Evolutionary conservation across 2,888 invertebrate genomes (phyloP), one percentile per base, ranked within the genome.

Genomic region (Sinhomidia bicolor): DNA sequence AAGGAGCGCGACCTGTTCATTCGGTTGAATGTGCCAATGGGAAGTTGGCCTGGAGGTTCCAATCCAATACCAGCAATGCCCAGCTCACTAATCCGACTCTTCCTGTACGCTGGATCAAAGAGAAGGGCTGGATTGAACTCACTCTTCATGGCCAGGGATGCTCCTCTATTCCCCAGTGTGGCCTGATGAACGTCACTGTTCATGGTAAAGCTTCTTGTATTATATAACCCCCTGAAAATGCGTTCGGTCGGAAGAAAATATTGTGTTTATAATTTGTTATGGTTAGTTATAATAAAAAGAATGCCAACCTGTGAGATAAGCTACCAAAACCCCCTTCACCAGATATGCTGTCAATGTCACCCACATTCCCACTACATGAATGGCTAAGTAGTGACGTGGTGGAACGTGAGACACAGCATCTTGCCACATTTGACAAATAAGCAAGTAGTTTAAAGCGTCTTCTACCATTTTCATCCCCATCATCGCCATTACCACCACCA

Each of bases 61-160:
- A 92, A 47, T 12, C 92, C 92, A 51, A 91, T 91, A 2, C 92
- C 92, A 12, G 92, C 92, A 20, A 92, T 92, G 10, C 92, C 92
- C 71, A 91, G 41, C 26, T 92, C 92, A 85, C 91, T 91, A n/a
- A 92, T 91, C 20, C 90, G 78, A 74, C 90, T 90, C 54, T 92
- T 91, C n/a, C 90, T 80, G 79, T 89, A 91, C n/a, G 89, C 86
- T 9, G 91, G 91, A 54, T 91, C 91, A 68, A 91, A 91, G 17
- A 91, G 87, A 26, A 90, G 79, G 17, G 89, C 90, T 1, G 92
- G 92, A 36, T 90, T 91, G 79, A 92, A 91, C 54, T 92, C 91
- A 68, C 89, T 91, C 87, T 92, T 91, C 90, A 90, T 81, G 10
- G 87, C 80, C 26, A 91, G 60, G 0, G 90, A 89, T 10, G 88